Percentiles rank a stretch among this genome's conserved stretches.
Evolutionary conservation across 2,797 vertebrate species (phyloP).

Genomic region (Glossophaga mutica): DNA sequence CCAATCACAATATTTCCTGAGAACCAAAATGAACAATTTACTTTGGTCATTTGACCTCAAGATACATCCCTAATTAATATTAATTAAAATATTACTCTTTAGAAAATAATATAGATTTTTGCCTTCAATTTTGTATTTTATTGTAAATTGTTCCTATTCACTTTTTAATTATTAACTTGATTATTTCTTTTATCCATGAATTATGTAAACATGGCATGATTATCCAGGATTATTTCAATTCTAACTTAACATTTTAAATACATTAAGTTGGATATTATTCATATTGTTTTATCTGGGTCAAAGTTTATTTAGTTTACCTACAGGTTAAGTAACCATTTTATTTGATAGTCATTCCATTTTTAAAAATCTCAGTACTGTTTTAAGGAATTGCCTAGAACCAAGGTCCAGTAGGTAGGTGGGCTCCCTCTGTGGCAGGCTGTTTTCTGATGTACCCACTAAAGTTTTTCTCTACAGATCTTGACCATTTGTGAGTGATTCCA

Average conservation of each 20-base stretch:
- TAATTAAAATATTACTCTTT: neutral
- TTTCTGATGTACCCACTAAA: neutral
- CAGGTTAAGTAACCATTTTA: neutral
- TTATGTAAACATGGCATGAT: neutral
- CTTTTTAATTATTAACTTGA: neutral
- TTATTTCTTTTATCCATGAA: neutral
- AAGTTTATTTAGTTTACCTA: neutral
- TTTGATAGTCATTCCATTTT: neutral
- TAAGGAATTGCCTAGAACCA: neutral
- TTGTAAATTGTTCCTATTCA: neutral
- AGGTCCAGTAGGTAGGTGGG: neutral
- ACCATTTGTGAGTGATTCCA: neutral
- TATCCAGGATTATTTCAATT: neutral
- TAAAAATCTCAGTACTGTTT: neutral
- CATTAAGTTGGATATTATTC: neutral
- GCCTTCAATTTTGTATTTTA: neutral
- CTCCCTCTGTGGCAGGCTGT: rapidly evolving
- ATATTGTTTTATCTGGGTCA: neutral
- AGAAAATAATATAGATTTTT: neutral
- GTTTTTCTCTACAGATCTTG: neutral
- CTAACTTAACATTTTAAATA: neutral
- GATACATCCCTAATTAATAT: neutral
- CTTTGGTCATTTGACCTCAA: neutral
- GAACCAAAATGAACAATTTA: neutral
- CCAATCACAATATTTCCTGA: neutral